phyloP scores from a whole-genome alignment of 2,797 vertebrate species.

The Poecilia gillii region DNA sequence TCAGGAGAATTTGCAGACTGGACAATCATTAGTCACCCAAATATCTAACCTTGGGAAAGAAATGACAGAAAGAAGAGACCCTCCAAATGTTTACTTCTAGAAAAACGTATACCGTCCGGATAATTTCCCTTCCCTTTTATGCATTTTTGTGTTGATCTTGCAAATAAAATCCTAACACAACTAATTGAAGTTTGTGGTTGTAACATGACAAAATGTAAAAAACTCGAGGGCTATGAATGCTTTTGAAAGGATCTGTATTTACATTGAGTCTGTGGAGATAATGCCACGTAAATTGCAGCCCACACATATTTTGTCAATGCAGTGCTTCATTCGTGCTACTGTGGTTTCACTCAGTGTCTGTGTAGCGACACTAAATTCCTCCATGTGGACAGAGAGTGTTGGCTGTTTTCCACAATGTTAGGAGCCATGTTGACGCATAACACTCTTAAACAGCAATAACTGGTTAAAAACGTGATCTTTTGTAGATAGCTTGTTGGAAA shows the following conservation, averaged over 20 bases:
- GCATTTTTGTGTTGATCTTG: not conserved
- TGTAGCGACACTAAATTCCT: conserved; percentile 5
- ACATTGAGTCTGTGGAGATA: not conserved
- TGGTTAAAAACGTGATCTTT: not conserved
- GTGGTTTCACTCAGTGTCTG: not conserved
- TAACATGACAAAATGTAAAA: not conserved
- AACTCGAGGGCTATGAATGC: not conserved
- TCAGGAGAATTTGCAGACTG: not conserved
- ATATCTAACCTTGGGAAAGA: not conserved
- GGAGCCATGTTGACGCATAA: not conserved
- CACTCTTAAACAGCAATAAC: not conserved
- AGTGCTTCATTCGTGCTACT: not conserved
- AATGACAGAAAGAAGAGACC: not conserved
- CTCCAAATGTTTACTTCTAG: not conserved
- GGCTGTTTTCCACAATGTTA: not conserved
- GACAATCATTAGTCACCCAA: not conserved
- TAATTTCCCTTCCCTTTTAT: not conserved
- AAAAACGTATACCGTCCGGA: not conserved
- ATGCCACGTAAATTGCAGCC: not conserved
- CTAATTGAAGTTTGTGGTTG: not conserved
- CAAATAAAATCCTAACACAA: not conserved
- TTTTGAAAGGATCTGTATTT: not conserved
- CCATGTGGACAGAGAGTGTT: not conserved
- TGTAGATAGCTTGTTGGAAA: not conserved
- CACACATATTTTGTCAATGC: not conserved